phyloP scores from a whole-genome alignment of 2,797 vertebrate species.

The Hephaestus fuliginosus region DNA sequence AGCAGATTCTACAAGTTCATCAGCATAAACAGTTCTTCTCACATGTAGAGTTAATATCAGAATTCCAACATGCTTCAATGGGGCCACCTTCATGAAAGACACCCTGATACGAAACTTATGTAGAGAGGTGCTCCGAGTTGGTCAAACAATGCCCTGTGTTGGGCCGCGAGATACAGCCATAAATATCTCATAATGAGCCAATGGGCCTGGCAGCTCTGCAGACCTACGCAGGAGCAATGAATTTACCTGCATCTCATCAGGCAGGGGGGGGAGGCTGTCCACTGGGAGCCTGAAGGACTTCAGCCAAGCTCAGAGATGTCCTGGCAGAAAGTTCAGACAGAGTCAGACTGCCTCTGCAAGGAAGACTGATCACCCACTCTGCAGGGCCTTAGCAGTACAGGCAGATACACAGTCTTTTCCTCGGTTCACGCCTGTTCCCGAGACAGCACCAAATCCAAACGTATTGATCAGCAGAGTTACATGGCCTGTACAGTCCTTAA shows the following conservation, averaged over 20 bases:
- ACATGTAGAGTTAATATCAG: neutral
- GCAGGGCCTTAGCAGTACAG: slow-evolving; percentile 26
- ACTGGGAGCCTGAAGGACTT: slow-evolving; percentile 54
- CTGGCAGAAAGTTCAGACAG: slow-evolving; percentile 55
- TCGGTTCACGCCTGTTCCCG: slow-evolving; percentile 29
- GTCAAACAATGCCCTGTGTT: slow-evolving; percentile 31
- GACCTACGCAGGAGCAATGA: slow-evolving; percentile 29
- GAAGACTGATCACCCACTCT: slow-evolving; percentile 58
- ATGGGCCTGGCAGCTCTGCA: slow-evolving; percentile 41
- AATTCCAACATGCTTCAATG: slow-evolving; percentile 11
- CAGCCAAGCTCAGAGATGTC: slow-evolving; percentile 40
- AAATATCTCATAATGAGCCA: slow-evolving; percentile 64
- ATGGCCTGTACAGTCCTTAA: slow-evolving; percentile 34
- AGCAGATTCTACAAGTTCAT: neutral
- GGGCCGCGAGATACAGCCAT: slow-evolving; percentile 30
- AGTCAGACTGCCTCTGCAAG: slow-evolving; percentile 39
- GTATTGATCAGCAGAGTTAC: slow-evolving; percentile 45
- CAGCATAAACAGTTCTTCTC: too few relatives aligned
- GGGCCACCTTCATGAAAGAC: slow-evolving; percentile 21
- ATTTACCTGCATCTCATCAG: slow-evolving; percentile 51
- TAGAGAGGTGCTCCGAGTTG: slow-evolving; percentile 6
- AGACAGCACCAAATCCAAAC: slow-evolving; percentile 37
- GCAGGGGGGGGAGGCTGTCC: neutral
- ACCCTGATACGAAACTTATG: neutral
- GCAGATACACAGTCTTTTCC: slow-evolving; percentile 36